Base-by-base conservation (phyloP, 1,140 invertebrate genomes). In the Mesaphorura yosii region DNA sequence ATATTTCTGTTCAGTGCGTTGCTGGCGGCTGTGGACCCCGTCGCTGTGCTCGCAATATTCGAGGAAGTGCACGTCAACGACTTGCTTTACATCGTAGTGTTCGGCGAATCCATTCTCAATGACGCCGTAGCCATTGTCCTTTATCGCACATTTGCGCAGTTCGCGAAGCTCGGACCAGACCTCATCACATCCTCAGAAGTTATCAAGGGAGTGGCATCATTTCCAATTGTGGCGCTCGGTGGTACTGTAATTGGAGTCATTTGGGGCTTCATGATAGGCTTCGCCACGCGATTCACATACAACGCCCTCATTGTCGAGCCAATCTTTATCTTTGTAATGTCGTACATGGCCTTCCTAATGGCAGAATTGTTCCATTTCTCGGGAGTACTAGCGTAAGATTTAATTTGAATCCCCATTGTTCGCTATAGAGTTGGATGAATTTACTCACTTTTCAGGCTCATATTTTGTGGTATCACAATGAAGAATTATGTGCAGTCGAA, bases 51-150 rank as follows among this genome's bases (percentile, higher is more conserved):
- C 25, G 93, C 95, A 22, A 92, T 98, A 19, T 98, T 98, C 71
- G 92, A 98, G 71, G 95, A 98, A 72, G 94, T 98, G 57, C 93
- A 92, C 65, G 94, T 98, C 57, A 94, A 98, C 71, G 93, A 98
- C 75, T 86, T 97, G 59, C 78, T 98, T 38, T 98, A 98, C 70
- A 98, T 98, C 67, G 89, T 98, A 46, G 93, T 98, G 7, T 98
- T 98, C 73, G 95, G 95, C 29, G 95, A 98, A 70, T 96, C 91
- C 20, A 74, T 98, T 53, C 78, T 98, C 34, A 98, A 98, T 72
- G 90, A 95, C 71, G 91, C 90, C 46, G 90, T 95, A 53, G 95
- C 91, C 62, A 90, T 88, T 55, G 84, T 94, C n/a, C 75, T 94
- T 62, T 95, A 95, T 68, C 88, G 94, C 70, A 88, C 94, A 85